Evolutionary conservation across 2,888 invertebrate species (phyloP), one percentile per base, ranked within the genome.

Genomic region (Dynastes maya): DNA sequence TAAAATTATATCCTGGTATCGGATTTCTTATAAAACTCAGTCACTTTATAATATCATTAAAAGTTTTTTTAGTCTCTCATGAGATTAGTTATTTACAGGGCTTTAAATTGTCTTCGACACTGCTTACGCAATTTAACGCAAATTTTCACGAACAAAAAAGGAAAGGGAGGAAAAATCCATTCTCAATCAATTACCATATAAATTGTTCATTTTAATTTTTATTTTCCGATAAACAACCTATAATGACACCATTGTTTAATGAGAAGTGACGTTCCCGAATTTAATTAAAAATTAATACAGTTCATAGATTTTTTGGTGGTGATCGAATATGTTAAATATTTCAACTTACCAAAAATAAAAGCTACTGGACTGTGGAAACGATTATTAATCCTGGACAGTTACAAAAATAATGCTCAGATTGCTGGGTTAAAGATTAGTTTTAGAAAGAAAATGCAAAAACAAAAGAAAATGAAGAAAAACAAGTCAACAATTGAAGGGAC

Each of bases 191-290:
- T 71, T 71, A 71, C 71, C 71, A 71, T 71, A 71, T 58, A 71
- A 71, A 71, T 71, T 71, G 71, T 71, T 71, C 55, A 58, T 58
- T 58, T 71, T 37, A 71, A 71, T 71, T 58, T 71, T 55, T 58
- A n/a, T 55, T 58, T 37, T 9, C 13, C 71, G 55, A 71, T 58
- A 71, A 58, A 71, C 71, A 58, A 71, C 51, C n/a, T 45, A 58
- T 49, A 71, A 71, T 37, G 55, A 40, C 13, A 1, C 32, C 8
- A 55, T 40, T 37, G 6, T 40, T 58, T 55, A 55, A 58, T 71
- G 16, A 55, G 37, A 71, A n/a, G 6, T 16, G 55, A 37, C 55
- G 45, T n/a, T 68, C 9, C 9, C 40, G 40, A 58, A 16, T 58
- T 71, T 58, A 40, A 58, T 71, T 71, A 71, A 71, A 71, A 71